These are phyloP conservation scores for Drosophila longiperda DNA, from an alignment of 2,888 invertebrate species.

Conservation along the genomic window DNA sequence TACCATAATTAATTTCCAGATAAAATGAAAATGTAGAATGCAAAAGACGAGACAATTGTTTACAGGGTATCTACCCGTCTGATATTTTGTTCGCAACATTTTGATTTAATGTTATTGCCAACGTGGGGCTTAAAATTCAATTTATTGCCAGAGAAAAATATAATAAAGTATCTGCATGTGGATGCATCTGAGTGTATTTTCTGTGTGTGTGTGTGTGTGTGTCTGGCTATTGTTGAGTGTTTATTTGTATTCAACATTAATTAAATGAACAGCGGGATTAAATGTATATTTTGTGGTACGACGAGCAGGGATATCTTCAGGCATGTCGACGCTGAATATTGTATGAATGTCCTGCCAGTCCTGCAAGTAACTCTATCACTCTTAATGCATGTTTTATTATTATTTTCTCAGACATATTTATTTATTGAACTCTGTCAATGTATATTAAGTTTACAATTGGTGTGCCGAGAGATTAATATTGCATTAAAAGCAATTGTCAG, in stretches of 20 bases:
- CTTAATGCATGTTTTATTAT: conserved; percentile 16
- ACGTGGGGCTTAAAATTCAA: conserved; percentile 62
- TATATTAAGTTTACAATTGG: conserved; percentile 51
- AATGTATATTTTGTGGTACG: conserved; percentile 54
- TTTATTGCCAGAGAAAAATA: conserved; percentile 64
- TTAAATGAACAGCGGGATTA: conserved; percentile 72
- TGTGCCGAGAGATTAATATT: conserved; percentile 23
- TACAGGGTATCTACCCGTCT: not conserved
- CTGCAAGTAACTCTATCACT: not conserved
- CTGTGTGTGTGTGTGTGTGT: conserved; percentile 6
- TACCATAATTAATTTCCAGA: not conserved
- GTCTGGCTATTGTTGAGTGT: conserved; percentile 26
- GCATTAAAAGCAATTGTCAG: not conserved
- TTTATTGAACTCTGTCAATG: conserved; percentile 50
- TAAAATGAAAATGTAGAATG: not conserved
- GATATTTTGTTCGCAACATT: not conserved
- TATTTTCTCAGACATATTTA: conserved; percentile 51
- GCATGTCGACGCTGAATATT: conserved; percentile 21
- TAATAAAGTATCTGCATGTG: conserved; percentile 25
- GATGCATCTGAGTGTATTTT: not conserved
- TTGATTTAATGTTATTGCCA: conserved; percentile 38
- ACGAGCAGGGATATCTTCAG: conserved; percentile 15
- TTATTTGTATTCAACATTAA: conserved; percentile 72
- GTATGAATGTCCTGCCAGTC: not conserved
- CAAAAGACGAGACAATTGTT: not conserved